Percentiles rank a stretch among this genome's conserved stretches.
Evolutionary conservation across 2,888 invertebrate genomes (phyloP).

Genomic region (Drosophila fulvimacula): DNA sequence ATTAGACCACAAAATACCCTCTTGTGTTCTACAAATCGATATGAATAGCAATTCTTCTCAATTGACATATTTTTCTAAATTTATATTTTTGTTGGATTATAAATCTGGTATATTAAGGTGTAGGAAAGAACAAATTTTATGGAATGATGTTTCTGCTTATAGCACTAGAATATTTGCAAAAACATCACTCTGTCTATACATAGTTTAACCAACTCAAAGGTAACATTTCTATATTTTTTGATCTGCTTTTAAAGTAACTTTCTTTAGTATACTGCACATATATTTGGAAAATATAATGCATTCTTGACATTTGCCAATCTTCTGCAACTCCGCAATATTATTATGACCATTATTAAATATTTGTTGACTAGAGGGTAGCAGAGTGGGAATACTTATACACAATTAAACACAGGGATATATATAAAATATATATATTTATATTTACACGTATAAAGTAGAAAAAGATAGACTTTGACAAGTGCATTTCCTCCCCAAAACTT

Average conservation of each 20-base stretch:
- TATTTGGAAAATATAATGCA: not conserved
- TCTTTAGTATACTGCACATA: too few relatives aligned
- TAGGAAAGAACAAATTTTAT: too few relatives aligned
- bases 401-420: not conserved
- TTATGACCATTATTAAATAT: not conserved
- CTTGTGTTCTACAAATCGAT: not conserved
- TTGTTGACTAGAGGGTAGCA: slow-evolving; percentile 3
- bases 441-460: not conserved
- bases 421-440: not conserved
- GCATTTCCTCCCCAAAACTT: slow-evolving; percentile 61
- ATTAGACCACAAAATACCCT: not conserved
- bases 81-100: not conserved
- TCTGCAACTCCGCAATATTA: not conserved
- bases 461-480: slow-evolving; percentile 37
- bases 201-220: too few relatives aligned
- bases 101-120: too few relatives aligned
- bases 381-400: not conserved
- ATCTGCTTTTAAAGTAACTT: too few relatives aligned
- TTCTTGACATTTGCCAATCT: not conserved
- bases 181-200: too few relatives aligned
- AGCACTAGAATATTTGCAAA: too few relatives aligned
- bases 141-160: too few relatives aligned
- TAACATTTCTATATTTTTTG: too few relatives aligned
- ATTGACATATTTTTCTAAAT: not conserved
- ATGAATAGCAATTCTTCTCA: not conserved